Base-by-base conservation (phyloP, 2,113 vertebrate genomes). In the Taurulus bubalis region DNA sequence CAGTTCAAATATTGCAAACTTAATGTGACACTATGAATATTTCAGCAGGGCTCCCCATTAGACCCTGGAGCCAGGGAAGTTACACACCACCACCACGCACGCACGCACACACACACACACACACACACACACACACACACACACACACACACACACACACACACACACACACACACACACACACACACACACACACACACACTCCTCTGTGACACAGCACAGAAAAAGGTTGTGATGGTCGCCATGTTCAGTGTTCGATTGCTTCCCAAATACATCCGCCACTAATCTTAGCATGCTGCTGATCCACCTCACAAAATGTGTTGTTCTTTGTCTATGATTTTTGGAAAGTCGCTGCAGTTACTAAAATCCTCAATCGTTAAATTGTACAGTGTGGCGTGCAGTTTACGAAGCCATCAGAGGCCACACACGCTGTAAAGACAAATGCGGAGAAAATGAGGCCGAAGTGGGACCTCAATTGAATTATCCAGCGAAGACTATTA, bases 11-110 rank as follows among this genome's bases (percentile, higher is more conserved):
- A 93, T 89, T 91, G 90, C 79, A 92, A 91, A 93, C 81, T 82
- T 90, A 93, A 93, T 90, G 91, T 87, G 89, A 88, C 83, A 89
- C 69, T 24, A 91, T 92, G 76, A 91, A 94, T 93, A 89, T 94
- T 94, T 93, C 84, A 94, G 79, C 77, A 85, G 80, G 82, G 71
- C 73, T 88, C 83, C 85, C 91, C 85, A 92, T 93, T 92, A 89
- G 85, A 91, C 79, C 63, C 55, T 12, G 34, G 47, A 86, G 90
- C 62, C 0, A 66, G 34, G 70, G 82, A 82, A 79, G 79, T 83
- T 58, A 85, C 82, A 75, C 85, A 82, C 72, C 47, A 47, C 47
- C 26, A 59, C 47, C 26, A 58, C 18, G 42, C 55, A 47, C 24
- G 28, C 56, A 53, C 45, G 12, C 28, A 59, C 65, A 67, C 6